These are phyloP conservation scores for Sisyra nigra DNA, from an alignment of 2,888 invertebrate species.

Conservation along the genomic window DNA sequence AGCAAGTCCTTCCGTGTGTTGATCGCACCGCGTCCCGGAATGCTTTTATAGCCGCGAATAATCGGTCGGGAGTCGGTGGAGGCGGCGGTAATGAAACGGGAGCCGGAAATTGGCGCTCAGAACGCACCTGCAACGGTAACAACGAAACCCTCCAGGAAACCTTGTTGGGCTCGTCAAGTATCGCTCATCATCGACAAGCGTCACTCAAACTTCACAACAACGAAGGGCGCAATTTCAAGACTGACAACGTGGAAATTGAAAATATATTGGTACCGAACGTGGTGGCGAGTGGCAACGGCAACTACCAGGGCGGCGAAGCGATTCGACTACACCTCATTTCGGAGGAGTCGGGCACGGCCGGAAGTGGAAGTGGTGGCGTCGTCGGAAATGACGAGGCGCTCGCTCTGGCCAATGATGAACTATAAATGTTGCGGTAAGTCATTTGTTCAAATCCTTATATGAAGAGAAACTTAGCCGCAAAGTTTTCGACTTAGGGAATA, in stretches of 20 bases:
- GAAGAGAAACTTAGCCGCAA: too few species aligned
- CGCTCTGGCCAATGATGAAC: too few species aligned
- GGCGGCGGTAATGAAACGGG: slow-evolving; percentile 22
- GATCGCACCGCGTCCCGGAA: slow-evolving; percentile 22
- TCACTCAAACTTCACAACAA: slow-evolving; percentile 22
- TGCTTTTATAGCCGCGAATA: slow-evolving; percentile 20
- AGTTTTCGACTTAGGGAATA: too few species aligned
- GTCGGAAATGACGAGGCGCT: too few species aligned
- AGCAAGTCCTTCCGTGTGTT: slow-evolving; percentile 53
- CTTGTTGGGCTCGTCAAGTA: slow-evolving; percentile 18
- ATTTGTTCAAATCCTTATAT: too few species aligned
- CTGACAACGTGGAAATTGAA: slow-evolving; percentile 38
- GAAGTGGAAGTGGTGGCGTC: too few species aligned
- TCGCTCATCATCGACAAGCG: slow-evolving; percentile 36
- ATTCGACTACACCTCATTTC: slow-evolving; percentile 27
- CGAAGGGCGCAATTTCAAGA: slow-evolving; percentile 22
- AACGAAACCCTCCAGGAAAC: slow-evolving; percentile 50
- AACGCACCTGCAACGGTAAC: slow-evolving; percentile 59
- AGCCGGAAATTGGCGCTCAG: slow-evolving; percentile 43
- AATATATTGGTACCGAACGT: slow-evolving; percentile 30
- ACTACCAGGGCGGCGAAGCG: slow-evolving; percentile 27
- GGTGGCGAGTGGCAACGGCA: slow-evolving; percentile 24
- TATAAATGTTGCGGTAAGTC: too few species aligned
- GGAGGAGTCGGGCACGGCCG: slow-evolving; percentile 20
- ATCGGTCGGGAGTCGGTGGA: slow-evolving; percentile 17